A percentile compares a stretch with the other conserved stretches of the same genome.
Evolutionary conservation across 37 sponge, comb jelly and placozoan species (phyloP).

Genomic region (Aphrocallistes beatrix): DNA sequence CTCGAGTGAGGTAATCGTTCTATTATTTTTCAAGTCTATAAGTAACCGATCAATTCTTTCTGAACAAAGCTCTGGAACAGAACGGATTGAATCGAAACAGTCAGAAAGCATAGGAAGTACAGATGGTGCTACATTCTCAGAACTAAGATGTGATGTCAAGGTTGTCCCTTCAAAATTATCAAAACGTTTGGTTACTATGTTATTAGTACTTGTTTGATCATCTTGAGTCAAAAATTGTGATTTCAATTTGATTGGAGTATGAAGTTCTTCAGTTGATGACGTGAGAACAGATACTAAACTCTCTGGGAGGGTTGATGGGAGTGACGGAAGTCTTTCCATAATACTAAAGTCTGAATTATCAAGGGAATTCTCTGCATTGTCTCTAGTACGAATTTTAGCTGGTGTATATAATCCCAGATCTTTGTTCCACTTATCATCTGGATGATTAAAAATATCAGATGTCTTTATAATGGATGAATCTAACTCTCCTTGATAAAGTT

Average conservation of each 20-base stretch:
- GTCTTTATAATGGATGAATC: not conserved
- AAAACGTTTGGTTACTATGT: not conserved
- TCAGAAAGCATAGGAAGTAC: not conserved
- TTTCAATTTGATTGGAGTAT: too few species aligned
- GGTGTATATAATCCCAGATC: conserved; percentile 15
- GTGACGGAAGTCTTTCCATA: not conserved
- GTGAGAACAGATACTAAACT: not conserved
- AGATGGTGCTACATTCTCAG: not conserved
- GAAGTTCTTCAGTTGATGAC: not conserved
- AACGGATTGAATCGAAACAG: not conserved
- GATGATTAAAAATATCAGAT: not conserved
- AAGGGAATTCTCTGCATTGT: not conserved
- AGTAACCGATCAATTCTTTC: not conserved
- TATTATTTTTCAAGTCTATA: not conserved
- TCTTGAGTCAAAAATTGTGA: too few species aligned
- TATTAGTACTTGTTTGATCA: too few species aligned
- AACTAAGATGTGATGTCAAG: not conserved
- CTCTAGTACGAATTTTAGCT: not conserved
- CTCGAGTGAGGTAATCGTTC: not conserved
- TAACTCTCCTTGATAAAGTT: conserved; percentile 43
- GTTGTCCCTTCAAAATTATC: not conserved
- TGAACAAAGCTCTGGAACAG: not conserved
- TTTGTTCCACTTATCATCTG: not conserved
- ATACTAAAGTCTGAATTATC: not conserved
- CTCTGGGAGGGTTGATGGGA: not conserved